phyloP scores from a whole-genome alignment of 1,140 invertebrate genomes.

The Drosophila nigrodunni region DNA sequence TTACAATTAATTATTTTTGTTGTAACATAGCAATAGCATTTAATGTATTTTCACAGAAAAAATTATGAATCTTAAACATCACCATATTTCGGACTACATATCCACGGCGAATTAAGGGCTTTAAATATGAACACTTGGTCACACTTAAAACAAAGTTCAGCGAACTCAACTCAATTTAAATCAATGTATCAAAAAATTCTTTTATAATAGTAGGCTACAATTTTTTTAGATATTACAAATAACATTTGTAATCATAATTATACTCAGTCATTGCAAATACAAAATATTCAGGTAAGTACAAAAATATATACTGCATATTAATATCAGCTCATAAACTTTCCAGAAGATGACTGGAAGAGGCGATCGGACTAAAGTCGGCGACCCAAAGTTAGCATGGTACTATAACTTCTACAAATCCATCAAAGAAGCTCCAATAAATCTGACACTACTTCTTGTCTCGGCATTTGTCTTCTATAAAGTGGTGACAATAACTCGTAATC shows the following conservation, averaged over 20 bases:
- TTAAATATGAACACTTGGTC: not conserved
- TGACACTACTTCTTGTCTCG: conserved; percentile 51
- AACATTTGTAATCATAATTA: not conserved
- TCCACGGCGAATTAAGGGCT: too few relatives aligned
- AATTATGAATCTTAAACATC: too few relatives aligned
- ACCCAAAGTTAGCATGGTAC: conserved; percentile 50
- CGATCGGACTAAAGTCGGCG: not conserved
- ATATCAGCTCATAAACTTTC: not conserved
- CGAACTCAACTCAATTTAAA: not conserved
- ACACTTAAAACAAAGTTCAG: not conserved
- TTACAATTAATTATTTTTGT: not conserved
- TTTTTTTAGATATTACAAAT: not conserved
- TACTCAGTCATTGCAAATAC: not conserved
- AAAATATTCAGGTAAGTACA: not conserved
- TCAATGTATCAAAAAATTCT: not conserved
- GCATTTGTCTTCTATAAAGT: conserved; percentile 59
- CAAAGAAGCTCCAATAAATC: conserved; percentile 39
- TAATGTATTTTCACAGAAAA: too few relatives aligned
- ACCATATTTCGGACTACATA: too few relatives aligned
- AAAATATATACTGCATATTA: not conserved
- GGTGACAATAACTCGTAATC: conserved; percentile 28
- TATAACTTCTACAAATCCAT: conserved; percentile 41
- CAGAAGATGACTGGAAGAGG: conserved; percentile 1
- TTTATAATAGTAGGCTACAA: conserved; percentile 12
- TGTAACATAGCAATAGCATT: not conserved